Conservation (phyloP, 1,140 invertebrate species). For the Hirudo medicinalis region DNA sequence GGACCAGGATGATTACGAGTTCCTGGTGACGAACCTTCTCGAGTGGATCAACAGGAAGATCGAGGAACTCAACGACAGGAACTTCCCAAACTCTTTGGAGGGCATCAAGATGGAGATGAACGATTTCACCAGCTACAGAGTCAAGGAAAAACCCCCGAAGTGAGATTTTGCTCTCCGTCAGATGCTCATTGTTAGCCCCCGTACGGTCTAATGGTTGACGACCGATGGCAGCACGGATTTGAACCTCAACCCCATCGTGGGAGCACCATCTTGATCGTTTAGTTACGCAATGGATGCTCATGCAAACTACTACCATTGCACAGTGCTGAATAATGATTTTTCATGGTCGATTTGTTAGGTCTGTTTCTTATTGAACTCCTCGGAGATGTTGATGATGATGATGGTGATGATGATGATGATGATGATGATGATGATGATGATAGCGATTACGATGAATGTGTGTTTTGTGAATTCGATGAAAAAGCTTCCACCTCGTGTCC, state of each 20-base stretch:
- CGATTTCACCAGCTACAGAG: constrained; percentile 86
- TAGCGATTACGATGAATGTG: neutral
- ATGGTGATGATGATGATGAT: neutral
- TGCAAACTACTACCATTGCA: too few relatives aligned
- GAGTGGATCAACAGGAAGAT: constrained; percentile 88
- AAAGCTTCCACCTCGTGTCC: neutral
- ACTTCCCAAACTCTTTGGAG: constrained; percentile 88
- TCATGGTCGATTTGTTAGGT: too few relatives aligned
- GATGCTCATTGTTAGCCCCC: too few relatives aligned
- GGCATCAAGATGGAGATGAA: constrained; percentile 81
- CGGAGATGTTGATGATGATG: too few relatives aligned
- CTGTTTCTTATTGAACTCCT: too few relatives aligned
- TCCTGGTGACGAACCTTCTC: constrained; percentile 65
- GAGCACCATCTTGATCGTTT: too few relatives aligned
- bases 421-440: neutral
- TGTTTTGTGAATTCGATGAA: neutral
- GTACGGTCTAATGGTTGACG: too few relatives aligned
- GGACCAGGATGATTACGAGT: constrained; percentile 61
- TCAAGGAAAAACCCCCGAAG: constrained; percentile 93
- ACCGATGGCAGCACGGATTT: too few relatives aligned
- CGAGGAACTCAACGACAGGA: constrained; percentile 62
- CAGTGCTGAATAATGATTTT: too few relatives aligned
- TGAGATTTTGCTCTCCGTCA: constrained; percentile 44
- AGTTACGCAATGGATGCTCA: too few relatives aligned
- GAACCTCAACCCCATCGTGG: too few relatives aligned